Percentiles rank a stretch among this genome's conserved stretches.
phyloP scores from a whole-genome alignment of 2,113 vertebrate species.

The Brachyistius frenatus region DNA sequence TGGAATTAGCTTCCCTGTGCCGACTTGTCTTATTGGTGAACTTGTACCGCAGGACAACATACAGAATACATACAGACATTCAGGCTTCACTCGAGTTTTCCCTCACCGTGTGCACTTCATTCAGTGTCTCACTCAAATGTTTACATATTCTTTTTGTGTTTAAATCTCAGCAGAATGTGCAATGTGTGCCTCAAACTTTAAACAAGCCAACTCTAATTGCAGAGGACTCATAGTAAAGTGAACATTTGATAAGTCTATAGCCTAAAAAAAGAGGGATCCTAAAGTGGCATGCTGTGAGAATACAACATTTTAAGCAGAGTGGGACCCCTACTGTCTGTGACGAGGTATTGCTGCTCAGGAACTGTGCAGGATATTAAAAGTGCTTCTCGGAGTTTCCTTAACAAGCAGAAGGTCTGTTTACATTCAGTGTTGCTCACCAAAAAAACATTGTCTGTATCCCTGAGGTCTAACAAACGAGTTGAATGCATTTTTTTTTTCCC shows the following conservation, averaged over 20 bases:
- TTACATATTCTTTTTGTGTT: neutral
- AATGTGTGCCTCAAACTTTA: neutral
- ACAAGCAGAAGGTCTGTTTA: too few species aligned
- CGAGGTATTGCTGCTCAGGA: conserved; percentile 35
- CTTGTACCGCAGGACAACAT: conserved; percentile 41
- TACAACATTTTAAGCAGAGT: conserved; percentile 30
- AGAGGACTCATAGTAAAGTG: neutral
- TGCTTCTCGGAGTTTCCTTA: neutral
- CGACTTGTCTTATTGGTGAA: conserved; percentile 70
- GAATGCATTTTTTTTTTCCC: neutral
- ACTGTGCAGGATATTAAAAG: neutral
- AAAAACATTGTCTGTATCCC: too few species aligned
- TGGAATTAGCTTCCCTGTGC: conserved; percentile 76
- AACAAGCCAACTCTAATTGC: neutral
- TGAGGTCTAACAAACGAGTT: too few species aligned
- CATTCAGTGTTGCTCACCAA: too few species aligned
- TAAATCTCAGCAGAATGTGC: neutral
- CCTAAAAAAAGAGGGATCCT: conserved; percentile 9
- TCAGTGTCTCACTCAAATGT: neutral
- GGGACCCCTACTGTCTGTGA: conserved; percentile 74
- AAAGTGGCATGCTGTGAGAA: neutral
- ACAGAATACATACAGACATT: neutral
- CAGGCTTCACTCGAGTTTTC: neutral
- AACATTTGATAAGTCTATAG: conserved; percentile 1
- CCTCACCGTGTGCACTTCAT: neutral